Conservation (phyloP, 2,888 invertebrate species). For the Rhagium mordax region DNA sequence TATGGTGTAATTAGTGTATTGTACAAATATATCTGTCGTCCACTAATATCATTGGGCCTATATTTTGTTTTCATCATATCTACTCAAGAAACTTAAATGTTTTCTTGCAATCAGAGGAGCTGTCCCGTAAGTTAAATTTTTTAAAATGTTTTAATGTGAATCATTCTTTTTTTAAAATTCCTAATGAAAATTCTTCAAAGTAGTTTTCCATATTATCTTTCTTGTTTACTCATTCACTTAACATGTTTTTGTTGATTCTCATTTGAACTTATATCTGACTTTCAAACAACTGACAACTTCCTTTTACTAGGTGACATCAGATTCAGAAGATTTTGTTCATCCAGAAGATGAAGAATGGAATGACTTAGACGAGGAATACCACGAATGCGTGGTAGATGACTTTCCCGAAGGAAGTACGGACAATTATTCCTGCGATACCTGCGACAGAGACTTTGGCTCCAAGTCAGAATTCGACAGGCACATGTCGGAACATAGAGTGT, state of each 20-base stretch:
- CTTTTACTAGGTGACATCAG: conserved; percentile 33
- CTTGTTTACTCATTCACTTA: conserved; percentile 26
- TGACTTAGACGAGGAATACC: conserved; percentile 34
- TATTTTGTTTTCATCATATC: conserved; percentile 42
- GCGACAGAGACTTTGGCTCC: conserved; percentile 82
- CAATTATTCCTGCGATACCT: conserved; percentile 81
- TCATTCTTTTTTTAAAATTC: conserved; percentile 40
- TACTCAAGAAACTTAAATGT: conserved; percentile 54
- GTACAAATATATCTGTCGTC: background rate
- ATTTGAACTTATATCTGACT: background rate
- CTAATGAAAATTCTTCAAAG: conserved; percentile 43
- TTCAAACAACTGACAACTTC: conserved; percentile 21
- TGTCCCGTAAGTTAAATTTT: conserved; percentile 47
- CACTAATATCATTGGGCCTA: conserved; percentile 35
- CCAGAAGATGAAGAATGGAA: conserved; percentile 46
- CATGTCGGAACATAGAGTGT: conserved; percentile 82
- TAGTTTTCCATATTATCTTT: conserved; percentile 42
- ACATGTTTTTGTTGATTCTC: conserved; percentile 34
- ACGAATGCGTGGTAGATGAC: conserved; percentile 35
- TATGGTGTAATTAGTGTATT: background rate
- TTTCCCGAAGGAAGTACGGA: conserved; percentile 30
- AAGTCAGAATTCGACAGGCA: conserved; percentile 77
- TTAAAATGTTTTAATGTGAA: conserved; percentile 41
- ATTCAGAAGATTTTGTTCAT: conserved; percentile 45
- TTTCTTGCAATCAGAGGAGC: conserved; percentile 52